Evolutionary conservation across 2,113 vertebrate species (phyloP), one percentile per base, ranked within the genome.

Genomic region (Rousettus leschenaultii): DNA sequence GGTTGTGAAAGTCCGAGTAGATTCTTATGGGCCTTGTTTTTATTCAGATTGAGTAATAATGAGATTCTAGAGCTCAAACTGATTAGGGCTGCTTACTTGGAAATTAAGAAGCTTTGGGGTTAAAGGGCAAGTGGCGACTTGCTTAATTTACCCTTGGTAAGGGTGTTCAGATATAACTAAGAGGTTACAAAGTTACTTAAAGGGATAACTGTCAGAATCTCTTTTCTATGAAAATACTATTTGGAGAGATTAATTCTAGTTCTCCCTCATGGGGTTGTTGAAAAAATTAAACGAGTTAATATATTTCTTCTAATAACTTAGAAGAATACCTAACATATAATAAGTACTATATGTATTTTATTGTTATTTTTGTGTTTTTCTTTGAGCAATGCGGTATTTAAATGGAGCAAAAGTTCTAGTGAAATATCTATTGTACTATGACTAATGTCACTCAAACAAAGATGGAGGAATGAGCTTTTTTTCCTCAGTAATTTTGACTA

Each of bases 141-240:
- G 63, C 16, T 88, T 48, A 74, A 40, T 30, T 79, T 66, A 70
- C 24, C 5, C 53, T 66, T 4, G 30, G 26, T 55, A 30, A 7
- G 33, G 16, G 11, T 48, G 14, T 80, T 70, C 75, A 70, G 14
- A 24, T 87, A 48, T 21, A 93, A 87, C 57, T 70, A 70, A 78
- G 28, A 84, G 45, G 82, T 75, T 59, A 66, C 30, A 75, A 51
- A 38, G 24, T 71, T 94, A 16, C 33, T 66, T 80, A 65, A 87
- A 80, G 59, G 43, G 43, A 86, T 77, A 40, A 26, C 26, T 75
- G 28, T 61, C 57, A 71, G 24, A 73, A 43, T 71, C 38, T 73
- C 68, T 91, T 96, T 91, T 65, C 71, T 88, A 30, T 65, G 43
- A 89, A 84, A 88, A 38, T 86, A n/a, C 26, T 91, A 45, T 91